Conservation (phyloP, 2,797 vertebrate genomes). For the Halcyon leucocephala region DNA sequence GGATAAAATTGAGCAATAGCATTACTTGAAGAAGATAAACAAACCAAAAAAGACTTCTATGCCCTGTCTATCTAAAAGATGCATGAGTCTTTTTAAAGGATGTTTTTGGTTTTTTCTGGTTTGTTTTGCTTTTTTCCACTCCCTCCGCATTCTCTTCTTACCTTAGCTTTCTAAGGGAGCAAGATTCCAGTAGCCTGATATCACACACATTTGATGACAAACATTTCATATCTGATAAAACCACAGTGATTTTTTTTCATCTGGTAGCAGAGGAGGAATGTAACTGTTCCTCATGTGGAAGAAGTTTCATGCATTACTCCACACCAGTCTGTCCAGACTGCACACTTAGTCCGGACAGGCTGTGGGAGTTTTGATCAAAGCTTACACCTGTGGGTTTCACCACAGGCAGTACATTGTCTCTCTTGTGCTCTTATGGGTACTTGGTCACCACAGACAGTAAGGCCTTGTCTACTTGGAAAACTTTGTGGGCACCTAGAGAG, state of each 20-base stretch:
- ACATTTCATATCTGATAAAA: neutral
- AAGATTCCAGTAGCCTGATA: neutral
- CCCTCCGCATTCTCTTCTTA: rapidly evolving
- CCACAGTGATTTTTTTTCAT: neutral
- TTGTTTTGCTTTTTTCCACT: neutral
- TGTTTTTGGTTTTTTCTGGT: no score
- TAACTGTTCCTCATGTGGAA: neutral
- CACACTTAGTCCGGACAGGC: neutral
- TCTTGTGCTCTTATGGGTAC: neutral
- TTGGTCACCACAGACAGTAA: neutral
- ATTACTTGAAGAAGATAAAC: neutral
- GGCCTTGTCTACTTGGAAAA: neutral
- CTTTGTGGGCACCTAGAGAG: neutral
- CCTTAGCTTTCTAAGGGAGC: neutral
- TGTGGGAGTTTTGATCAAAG: neutral
- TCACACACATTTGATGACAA: neutral
- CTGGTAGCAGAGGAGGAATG: neutral
- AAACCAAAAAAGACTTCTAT: neutral
- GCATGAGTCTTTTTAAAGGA: neutral
- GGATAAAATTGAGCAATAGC: neutral
- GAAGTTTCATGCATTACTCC: rapidly evolving
- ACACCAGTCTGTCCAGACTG: neutral
- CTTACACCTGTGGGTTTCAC: neutral
- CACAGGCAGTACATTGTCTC: neutral
- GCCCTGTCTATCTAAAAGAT: neutral